Percentiles rank a stretch among this genome's conserved stretches.
Conservation (phyloP, 92 coral and sea anemone genomes). For the Umimayanthus chanpuru region DNA sequence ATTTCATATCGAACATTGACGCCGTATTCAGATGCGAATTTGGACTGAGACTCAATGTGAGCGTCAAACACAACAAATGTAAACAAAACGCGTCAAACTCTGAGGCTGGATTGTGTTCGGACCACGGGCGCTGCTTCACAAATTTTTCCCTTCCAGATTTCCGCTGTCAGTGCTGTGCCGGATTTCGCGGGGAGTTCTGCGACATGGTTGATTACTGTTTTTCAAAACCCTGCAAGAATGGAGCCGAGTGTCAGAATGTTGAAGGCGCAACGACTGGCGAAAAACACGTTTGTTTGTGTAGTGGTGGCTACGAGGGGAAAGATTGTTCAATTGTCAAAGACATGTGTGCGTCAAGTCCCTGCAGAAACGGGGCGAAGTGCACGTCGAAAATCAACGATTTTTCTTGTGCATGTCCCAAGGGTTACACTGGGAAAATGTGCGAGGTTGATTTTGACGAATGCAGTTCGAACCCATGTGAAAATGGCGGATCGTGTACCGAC, state of each 20-base stretch:
- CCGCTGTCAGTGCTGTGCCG: conserved; percentile 94
- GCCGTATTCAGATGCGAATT: conserved; percentile 91
- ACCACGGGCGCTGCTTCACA: conserved; percentile 86
- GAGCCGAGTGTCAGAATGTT: conserved; percentile 74
- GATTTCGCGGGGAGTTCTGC: conserved; percentile 91
- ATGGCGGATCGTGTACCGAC: conserved; percentile 84
- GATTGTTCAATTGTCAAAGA: conserved; percentile 87
- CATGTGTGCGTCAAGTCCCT: conserved; percentile 88
- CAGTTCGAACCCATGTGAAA: conserved; percentile 75
- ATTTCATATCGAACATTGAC: conserved; percentile 91
- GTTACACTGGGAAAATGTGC: conserved; percentile 85
- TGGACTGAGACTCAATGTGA: conserved; percentile 96
- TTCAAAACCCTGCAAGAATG: conserved; percentile 89
- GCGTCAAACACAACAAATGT: conserved; percentile 86
- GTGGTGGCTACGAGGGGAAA: conserved; percentile 85
- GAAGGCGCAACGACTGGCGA: conserved; percentile 63
- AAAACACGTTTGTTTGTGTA: conserved; percentile 78
- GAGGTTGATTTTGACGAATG: conserved; percentile 84
- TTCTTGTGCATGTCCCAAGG: conserved; percentile 80
- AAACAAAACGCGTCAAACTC: conserved; percentile 53
- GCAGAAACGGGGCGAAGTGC: conserved; percentile 81
- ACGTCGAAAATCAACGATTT: conserved; percentile 81
- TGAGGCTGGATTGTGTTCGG: conserved; percentile 62
- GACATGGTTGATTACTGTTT: conserved; percentile 90
- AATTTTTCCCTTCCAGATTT: conserved; percentile 76